phyloP scores from a whole-genome alignment of 2,113 vertebrate species.

The Prinia subflava region DNA sequence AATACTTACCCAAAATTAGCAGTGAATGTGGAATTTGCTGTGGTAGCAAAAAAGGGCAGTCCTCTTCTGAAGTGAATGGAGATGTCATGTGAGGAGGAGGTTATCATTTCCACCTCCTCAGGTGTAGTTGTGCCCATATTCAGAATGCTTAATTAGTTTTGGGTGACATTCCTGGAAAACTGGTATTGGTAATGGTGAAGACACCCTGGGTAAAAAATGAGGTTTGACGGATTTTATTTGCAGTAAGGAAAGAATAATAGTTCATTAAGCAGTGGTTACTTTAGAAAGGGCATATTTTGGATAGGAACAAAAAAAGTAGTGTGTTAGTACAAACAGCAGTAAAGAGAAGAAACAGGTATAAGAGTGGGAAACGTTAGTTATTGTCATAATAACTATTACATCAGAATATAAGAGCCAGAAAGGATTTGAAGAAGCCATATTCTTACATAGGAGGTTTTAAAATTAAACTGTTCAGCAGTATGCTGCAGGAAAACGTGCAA shows the following conservation, averaged over 20 bases:
- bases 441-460: neutral
- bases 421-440: neutral
- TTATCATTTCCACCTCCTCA: neutral
- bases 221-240: neutral
- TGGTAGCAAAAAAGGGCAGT: neutral
- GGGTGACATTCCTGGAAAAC: neutral
- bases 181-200: neutral
- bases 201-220: neutral
- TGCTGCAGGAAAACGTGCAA: neutral
- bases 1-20: conserved; percentile 4
- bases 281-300: neutral
- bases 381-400: neutral
- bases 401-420: neutral
- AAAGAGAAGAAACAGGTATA: neutral
- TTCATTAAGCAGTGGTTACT: neutral
- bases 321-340: neutral
- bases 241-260: neutral
- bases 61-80: neutral
- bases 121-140: neutral
- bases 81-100: neutral
- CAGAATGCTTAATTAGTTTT: neutral
- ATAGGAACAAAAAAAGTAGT: neutral
- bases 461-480: neutral
- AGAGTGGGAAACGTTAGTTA: neutral
- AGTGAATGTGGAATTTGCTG: neutral